Evolutionary conservation across 2,888 invertebrate species (phyloP).

Genomic region (Sturmia bella): DNA sequence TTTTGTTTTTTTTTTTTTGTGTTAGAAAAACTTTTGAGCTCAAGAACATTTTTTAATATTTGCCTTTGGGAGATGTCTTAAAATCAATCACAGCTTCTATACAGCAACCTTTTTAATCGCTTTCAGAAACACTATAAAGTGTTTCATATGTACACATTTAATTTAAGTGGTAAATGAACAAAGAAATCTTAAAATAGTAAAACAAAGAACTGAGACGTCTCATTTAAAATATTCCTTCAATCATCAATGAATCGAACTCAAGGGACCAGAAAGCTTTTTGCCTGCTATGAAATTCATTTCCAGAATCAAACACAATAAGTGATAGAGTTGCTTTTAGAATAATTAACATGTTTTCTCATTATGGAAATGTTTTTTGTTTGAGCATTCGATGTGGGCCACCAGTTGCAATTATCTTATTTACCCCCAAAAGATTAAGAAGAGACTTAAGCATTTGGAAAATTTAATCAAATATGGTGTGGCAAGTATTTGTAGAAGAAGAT

Average conservation of each 20-base stretch:
- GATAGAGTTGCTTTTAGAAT: not conserved
- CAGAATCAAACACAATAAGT: not conserved
- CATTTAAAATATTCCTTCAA: not conserved
- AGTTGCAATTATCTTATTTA: conserved; percentile 1
- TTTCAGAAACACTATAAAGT: too few species aligned
- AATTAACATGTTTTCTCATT: conserved; percentile 34
- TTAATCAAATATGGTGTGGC: not conserved
- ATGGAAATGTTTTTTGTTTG: not conserved
- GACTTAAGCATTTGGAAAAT: not conserved
- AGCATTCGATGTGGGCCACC: conserved; percentile 11
- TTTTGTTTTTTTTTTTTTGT: too few species aligned
- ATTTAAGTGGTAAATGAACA: too few species aligned
- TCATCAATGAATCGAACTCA: conserved; percentile 19
- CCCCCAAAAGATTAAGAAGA: conserved; percentile 14
- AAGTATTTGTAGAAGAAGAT: not conserved
- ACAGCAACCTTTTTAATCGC: too few species aligned
- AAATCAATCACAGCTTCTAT: too few species aligned
- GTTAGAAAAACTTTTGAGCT: too few species aligned
- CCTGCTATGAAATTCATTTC: not conserved
- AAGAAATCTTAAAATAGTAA: too few species aligned
- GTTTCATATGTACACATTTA: not conserved
- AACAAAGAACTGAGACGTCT: not conserved
- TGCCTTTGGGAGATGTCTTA: too few species aligned
- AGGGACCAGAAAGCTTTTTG: conserved; percentile 16
- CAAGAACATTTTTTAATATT: too few species aligned